A percentile compares a stretch with the other conserved stretches of the same genome.
phyloP scores from a whole-genome alignment of 2,797 vertebrate genomes.

The Australoheros facetus region DNA sequence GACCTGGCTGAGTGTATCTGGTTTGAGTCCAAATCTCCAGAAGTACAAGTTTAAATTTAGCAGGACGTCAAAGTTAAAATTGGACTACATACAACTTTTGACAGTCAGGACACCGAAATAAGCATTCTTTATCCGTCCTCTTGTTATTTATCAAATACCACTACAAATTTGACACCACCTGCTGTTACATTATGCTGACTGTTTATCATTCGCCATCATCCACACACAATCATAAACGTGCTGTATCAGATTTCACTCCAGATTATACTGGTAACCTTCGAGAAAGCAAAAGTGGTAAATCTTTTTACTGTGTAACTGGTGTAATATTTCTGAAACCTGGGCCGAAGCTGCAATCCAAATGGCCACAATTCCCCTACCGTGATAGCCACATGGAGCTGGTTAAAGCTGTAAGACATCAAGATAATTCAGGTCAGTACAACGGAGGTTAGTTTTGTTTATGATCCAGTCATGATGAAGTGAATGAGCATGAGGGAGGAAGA shows the following conservation, averaged over 20 bases:
- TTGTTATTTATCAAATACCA: neutral
- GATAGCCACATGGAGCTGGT: neutral
- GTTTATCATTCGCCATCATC: neutral
- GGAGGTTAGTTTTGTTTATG: too few relatives aligned
- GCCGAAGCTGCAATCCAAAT: neutral
- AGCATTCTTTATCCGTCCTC: too few relatives aligned
- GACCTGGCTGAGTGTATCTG: slow-evolving; percentile 1
- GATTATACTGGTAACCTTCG: neutral
- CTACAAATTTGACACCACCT: neutral
- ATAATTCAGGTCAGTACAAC: too few relatives aligned
- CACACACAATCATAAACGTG: neutral
- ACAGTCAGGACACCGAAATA: neutral
- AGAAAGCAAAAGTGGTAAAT: neutral
- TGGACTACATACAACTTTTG: neutral
- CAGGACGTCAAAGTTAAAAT: neutral
- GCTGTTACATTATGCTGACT: neutral
- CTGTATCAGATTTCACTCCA: neutral
- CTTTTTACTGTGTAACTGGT: neutral
- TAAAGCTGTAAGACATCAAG: neutral
- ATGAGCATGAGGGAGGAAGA: too few relatives aligned
- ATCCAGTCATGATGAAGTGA: too few relatives aligned
- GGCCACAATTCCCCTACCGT: neutral
- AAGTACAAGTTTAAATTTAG: neutral
- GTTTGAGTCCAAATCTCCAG: neutral
- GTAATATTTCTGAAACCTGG: neutral